These are phyloP conservation scores for Typhlichthys eigenmanni DNA, from an alignment of 2,797 vertebrate genomes.

Conservation along the genomic window DNA sequence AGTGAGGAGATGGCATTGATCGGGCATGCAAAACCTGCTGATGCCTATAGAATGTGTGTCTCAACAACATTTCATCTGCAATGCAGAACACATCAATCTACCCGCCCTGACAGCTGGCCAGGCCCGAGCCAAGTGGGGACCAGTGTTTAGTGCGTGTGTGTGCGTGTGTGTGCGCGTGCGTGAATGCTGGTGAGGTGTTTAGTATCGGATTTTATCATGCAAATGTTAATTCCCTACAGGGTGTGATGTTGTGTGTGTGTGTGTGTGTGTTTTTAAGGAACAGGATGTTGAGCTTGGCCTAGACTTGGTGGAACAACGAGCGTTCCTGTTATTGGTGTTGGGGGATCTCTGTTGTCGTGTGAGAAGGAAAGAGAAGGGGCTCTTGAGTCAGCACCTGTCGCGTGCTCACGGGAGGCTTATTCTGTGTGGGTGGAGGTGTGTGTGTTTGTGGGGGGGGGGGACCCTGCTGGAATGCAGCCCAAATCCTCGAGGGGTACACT, in stretches of 20 bases:
- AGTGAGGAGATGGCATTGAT: constrained; percentile 12
- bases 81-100: constrained; percentile 72
- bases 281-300: constrained; percentile 24
- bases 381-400: constrained; percentile 78
- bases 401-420: constrained; percentile 52
- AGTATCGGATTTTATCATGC: too few relatives aligned
- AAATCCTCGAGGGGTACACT: constrained; percentile 45
- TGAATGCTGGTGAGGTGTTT: constrained; percentile 7
- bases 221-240: too few relatives aligned
- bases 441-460: background rate
- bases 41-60: constrained; percentile 14
- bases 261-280: constrained; percentile 5
- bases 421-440: constrained; percentile 16
- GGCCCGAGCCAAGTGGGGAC: constrained; percentile 46
- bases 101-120: constrained; percentile 64
- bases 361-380: constrained; percentile 52
- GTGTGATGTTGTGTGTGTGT: constrained; percentile 12
- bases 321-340: constrained; percentile 44
- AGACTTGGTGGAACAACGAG: constrained; percentile 11
- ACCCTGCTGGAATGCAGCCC: constrained; percentile 63
- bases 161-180: constrained; percentile 18
- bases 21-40: constrained; percentile 4
- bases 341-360: constrained; percentile 56
- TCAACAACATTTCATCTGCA: constrained; percentile 58
- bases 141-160: constrained; percentile 19